A percentile compares a stretch with the other conserved stretches of the same genome.
phyloP scores from a whole-genome alignment of 2,113 vertebrate genomes.

The Chloropsis cyanopogon region DNA sequence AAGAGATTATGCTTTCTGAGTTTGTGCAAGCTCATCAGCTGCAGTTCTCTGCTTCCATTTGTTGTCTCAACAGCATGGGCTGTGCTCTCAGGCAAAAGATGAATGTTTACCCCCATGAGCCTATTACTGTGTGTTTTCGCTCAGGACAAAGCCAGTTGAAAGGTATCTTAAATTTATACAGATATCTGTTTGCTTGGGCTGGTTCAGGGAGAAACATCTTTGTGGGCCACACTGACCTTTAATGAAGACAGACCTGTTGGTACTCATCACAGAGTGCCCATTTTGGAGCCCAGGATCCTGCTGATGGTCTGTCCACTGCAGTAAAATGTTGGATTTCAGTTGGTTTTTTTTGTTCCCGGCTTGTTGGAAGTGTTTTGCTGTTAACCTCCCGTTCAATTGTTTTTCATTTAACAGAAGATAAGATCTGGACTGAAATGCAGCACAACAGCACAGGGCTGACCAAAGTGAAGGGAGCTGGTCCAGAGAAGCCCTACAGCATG shows the following conservation, averaged over 20 bases:
- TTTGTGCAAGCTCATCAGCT: neutral
- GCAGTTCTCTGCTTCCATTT: neutral
- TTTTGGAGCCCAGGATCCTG: neutral
- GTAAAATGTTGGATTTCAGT: neutral
- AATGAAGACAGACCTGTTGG: neutral
- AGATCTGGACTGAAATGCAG: constrained; percentile 86
- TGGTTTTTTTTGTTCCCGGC: neutral
- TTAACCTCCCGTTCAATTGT: neutral
- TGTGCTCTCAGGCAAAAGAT: neutral
- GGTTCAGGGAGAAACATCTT: neutral
- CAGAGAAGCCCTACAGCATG: constrained; percentile 76
- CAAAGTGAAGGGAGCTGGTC: constrained; percentile 73
- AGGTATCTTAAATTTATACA: neutral
- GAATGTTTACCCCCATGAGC: neutral
- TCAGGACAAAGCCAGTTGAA: neutral
- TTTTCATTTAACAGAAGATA: constrained; percentile 80
- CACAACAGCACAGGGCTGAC: constrained; percentile 86
- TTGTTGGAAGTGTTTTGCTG: neutral
- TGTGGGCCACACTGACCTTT: neutral
- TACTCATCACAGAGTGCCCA: neutral
- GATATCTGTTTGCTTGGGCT: neutral
- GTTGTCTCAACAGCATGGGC: neutral
- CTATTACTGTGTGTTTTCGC: neutral
- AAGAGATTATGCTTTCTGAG: neutral
- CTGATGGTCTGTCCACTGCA: neutral